These are phyloP conservation scores for Phyllostomus hastatus DNA, from an alignment of 2,113 vertebrate species.

Conservation along the genomic window DNA sequence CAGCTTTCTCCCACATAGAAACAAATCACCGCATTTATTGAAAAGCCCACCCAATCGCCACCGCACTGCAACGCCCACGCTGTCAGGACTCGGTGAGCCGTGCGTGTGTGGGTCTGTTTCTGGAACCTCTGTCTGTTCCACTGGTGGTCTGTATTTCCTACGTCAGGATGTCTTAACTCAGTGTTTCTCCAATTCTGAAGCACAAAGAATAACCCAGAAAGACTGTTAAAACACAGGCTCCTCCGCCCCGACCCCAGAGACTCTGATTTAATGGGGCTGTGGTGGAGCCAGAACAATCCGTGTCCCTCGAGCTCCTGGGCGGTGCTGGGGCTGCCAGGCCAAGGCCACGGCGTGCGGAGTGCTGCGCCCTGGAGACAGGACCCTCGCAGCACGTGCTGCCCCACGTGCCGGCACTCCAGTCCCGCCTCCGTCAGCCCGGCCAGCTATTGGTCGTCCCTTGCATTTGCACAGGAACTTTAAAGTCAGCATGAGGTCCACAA, in stretches of 20 bases:
- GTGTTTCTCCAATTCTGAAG: not conserved
- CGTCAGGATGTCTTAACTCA: constrained; percentile 33
- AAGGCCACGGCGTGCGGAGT: not conserved
- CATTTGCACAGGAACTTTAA: not conserved
- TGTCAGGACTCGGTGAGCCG: not conserved
- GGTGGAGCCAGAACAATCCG: not conserved
- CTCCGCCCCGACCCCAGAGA: not conserved
- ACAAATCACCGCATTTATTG: not conserved
- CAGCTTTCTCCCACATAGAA: not conserved
- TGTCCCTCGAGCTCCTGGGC: not conserved
- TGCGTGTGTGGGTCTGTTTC: not conserved
- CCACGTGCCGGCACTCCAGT: no score
- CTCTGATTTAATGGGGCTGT: not conserved
- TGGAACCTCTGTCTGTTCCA: not conserved
- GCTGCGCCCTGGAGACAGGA: not conserved
- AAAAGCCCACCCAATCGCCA: not conserved
- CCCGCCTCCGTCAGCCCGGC: not conserved
- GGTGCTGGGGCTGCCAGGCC: not conserved
- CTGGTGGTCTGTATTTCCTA: not conserved
- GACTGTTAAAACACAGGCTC: not conserved
- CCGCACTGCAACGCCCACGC: not conserved
- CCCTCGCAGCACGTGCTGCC: not conserved
- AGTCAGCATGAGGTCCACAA: not conserved
- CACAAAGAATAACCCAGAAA: not conserved
- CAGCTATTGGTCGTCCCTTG: not conserved